phyloP scores from a whole-genome alignment of 2,113 vertebrate genomes.

The Peromyscus leucopus region DNA sequence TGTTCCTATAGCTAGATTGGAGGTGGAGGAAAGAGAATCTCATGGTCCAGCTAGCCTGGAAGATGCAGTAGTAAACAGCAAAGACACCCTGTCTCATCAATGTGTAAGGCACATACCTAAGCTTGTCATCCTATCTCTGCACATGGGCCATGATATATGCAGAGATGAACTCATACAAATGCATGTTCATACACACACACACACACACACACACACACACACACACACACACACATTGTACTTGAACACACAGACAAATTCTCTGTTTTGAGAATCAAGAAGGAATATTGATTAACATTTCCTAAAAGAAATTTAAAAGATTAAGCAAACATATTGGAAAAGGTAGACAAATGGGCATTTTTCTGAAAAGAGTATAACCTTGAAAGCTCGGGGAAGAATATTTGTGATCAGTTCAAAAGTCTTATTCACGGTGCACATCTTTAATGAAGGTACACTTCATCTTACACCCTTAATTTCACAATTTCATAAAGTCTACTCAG shows the following conservation, averaged over 20 bases:
- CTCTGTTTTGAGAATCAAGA: not conserved
- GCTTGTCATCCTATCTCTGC: not conserved
- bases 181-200: not conserved
- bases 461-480: not conserved
- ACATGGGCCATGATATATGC: not conserved
- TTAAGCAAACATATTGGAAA: not conserved
- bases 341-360: not conserved
- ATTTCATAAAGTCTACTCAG: not conserved
- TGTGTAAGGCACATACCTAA: not conserved
- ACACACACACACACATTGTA: not conserved
- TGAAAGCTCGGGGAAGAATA: not conserved
- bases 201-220: not conserved
- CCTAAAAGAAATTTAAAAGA: not conserved
- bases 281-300: not conserved
- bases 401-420: not conserved
- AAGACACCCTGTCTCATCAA: not conserved
- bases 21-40: not conserved
- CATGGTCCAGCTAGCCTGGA: not conserved
- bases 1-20: accelerated
- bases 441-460: not conserved
- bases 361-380: not conserved
- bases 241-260: not conserved
- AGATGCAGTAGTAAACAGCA: not conserved
- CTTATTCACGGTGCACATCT: accelerated
- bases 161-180: not conserved